phyloP scores from a whole-genome alignment of 2,797 vertebrate genomes.

The Distichodus sexfasciatus region DNA sequence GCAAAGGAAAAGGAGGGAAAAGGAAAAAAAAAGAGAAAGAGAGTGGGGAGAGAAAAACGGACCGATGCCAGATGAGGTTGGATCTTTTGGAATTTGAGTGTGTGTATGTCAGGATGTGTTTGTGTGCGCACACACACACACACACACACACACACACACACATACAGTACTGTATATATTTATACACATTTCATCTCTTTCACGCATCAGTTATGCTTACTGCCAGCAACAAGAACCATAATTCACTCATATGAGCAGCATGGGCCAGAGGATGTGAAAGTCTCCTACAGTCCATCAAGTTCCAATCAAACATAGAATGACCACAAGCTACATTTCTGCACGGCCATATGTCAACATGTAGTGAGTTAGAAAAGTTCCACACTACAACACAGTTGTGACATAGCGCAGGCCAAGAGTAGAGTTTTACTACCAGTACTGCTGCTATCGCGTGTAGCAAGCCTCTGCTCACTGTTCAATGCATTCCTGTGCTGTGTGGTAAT shows the following conservation, averaged over 20 bases:
- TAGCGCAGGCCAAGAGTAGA: background rate
- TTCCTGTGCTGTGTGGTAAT: constrained; percentile 31
- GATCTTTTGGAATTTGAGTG: no score
- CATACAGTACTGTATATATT: background rate
- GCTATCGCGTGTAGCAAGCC: background rate
- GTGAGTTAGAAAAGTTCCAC: background rate
- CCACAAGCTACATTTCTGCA: background rate
- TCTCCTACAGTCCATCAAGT: background rate
- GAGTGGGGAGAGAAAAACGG: background rate
- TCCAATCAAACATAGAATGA: background rate
- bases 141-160: background rate
- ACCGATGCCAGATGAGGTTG: background rate
- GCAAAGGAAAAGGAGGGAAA: background rate
- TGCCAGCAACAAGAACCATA: no score
- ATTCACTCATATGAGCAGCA: no score
- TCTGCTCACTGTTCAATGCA: constrained; percentile 17
- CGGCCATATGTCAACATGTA: background rate
- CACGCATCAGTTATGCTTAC: no score
- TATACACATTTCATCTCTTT: no score
- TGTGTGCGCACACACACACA: background rate
- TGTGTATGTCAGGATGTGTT: no score
- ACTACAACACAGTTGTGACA: background rate
- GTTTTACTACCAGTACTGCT: constrained; percentile 8
- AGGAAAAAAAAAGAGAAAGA: background rate
- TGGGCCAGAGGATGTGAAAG: background rate